Conservation (phyloP, 2,888 invertebrate species). For the Andrena chrysosceles region DNA sequence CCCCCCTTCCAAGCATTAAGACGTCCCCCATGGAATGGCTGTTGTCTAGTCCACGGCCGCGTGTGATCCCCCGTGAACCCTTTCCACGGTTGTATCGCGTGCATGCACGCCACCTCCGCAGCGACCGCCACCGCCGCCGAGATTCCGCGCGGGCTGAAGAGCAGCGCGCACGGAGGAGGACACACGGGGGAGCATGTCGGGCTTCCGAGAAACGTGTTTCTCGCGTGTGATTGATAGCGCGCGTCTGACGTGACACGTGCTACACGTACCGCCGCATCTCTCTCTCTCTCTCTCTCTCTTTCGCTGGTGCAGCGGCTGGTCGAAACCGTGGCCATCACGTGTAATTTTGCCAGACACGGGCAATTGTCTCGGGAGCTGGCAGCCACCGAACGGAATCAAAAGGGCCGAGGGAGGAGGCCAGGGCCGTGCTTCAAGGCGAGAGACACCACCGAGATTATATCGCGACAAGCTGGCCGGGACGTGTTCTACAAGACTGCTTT, state of each 20-base stretch:
- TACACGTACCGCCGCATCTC: constrained; percentile 68
- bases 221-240: constrained; percentile 72
- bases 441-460: constrained; percentile 53
- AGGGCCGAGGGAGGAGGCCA: constrained; percentile 29
- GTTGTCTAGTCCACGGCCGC: constrained; percentile 30
- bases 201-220: constrained; percentile 71
- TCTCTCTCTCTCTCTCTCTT: constrained; percentile 12
- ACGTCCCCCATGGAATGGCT: constrained; percentile 21
- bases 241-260: constrained; percentile 74
- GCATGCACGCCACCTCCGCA: constrained; percentile 43
- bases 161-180: constrained; percentile 28
- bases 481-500: constrained; percentile 32
- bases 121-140: constrained; percentile 6
- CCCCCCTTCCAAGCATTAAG: no score
- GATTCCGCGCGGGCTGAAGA: constrained; percentile 46
- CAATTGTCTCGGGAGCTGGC: constrained; percentile 52
- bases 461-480: constrained; percentile 39
- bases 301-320: constrained; percentile 35
- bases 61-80: constrained; percentile 23
- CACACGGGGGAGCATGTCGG: constrained; percentile 50
- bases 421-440: constrained; percentile 1
- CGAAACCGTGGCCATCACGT: constrained; percentile 39
- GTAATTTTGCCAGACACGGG: constrained; percentile 69
- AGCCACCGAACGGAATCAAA: constrained; percentile 43
- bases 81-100: constrained; percentile 45